Evolutionary conservation across 2,113 vertebrate genomes (phyloP).

Genomic region (Corythoichthys intestinalis): DNA sequence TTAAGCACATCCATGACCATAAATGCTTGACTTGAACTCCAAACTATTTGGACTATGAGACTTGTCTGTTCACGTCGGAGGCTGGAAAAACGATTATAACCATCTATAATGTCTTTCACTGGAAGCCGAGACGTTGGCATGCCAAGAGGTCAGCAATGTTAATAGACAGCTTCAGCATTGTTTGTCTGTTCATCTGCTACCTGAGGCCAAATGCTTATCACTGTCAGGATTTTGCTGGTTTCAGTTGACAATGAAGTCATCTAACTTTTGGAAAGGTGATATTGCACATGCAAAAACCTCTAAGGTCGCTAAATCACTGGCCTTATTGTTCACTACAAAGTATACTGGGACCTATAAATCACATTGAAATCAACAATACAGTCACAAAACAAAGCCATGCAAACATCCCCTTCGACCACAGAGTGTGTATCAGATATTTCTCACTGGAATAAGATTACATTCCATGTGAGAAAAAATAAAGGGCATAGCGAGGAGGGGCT

Average conservation of each 20-base stretch:
- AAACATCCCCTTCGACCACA: not conserved
- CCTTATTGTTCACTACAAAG: conserved; percentile 16
- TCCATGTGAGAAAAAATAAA: not conserved
- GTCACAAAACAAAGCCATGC: conserved; percentile 14
- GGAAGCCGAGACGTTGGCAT: conserved; percentile 34
- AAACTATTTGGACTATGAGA: conserved; percentile 40
- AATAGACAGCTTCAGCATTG: conserved; percentile 34
- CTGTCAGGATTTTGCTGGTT: conserved; percentile 34
- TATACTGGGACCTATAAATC: conserved; percentile 22
- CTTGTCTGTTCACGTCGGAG: conserved; percentile 15
- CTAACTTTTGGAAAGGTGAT: conserved; percentile 45
- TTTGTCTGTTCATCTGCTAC: conserved; percentile 44
- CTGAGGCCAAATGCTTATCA: conserved; percentile 43
- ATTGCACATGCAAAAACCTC: conserved; percentile 24
- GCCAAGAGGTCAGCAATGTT: conserved; percentile 29
- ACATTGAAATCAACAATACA: conserved; percentile 3
- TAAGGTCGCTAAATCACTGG: conserved; percentile 13
- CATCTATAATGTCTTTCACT: conserved; percentile 37
- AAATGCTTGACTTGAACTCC: conserved; percentile 28
- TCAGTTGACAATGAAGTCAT: conserved; percentile 60
- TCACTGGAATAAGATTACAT: conserved; percentile 8
- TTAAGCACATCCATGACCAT: conserved; percentile 20
- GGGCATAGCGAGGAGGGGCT: not conserved
- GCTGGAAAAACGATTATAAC: conserved; percentile 43
- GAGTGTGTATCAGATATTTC: not conserved